phyloP scores from a whole-genome alignment of 2,888 invertebrate species.

The Andrena minutula region DNA sequence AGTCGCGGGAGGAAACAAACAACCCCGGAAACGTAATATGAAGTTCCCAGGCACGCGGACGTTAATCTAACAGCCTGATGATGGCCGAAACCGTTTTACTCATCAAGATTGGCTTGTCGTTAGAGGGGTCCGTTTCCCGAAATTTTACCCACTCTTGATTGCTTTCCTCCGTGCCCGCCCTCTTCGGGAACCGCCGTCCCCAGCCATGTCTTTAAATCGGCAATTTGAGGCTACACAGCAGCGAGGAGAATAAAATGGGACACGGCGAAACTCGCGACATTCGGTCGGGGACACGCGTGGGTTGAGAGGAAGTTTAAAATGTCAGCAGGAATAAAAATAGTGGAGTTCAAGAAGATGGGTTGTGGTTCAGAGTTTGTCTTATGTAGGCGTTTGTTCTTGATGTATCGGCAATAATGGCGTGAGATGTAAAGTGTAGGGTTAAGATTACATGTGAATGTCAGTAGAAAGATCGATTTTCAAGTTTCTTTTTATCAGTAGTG shows the following conservation, averaged over 20 bases:
- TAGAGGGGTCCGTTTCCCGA: slow-evolving; percentile 31
- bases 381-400: too few species aligned
- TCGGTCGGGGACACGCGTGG: background rate
- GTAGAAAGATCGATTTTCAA: too few species aligned
- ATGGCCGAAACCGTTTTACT: slow-evolving; percentile 58
- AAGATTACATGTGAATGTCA: too few species aligned
- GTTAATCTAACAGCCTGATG: slow-evolving; percentile 58
- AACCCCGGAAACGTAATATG: slow-evolving; percentile 71
- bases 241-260: background rate
- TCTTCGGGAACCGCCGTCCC: slow-evolving; percentile 1
- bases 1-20: slow-evolving; percentile 62
- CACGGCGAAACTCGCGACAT: background rate
- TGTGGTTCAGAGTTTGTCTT: background rate
- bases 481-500: background rate
- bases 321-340: background rate
- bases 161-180: slow-evolving; percentile 41
- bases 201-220: slow-evolving; percentile 27
- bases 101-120: slow-evolving; percentile 57
- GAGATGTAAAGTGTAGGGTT: too few species aligned
- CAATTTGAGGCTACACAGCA: slow-evolving; percentile 14
- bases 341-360: background rate
- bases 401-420: too few species aligned
- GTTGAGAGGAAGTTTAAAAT: background rate
- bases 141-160: slow-evolving; percentile 59
- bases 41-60: slow-evolving; percentile 63